Evolutionary conservation across 2,888 invertebrate genomes (phyloP).

Genomic region (Thereva nobilitata): DNA sequence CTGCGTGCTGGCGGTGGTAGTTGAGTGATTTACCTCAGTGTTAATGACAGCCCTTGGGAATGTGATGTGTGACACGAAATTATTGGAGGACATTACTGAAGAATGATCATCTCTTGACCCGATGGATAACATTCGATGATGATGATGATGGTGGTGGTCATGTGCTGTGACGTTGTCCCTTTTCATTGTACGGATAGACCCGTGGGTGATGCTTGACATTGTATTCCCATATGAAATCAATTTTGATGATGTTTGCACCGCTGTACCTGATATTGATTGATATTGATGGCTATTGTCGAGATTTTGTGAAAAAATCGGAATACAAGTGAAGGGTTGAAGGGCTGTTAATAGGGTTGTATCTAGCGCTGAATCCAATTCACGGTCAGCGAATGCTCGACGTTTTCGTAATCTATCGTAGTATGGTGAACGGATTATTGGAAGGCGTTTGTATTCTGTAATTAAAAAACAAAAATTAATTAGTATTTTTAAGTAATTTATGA

Average conservation of each 20-base stretch:
- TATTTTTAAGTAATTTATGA: too few relatives aligned
- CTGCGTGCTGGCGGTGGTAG: background rate
- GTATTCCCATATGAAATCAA: too few relatives aligned
- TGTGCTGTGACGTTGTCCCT: too few relatives aligned
- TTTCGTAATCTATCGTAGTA: conserved; percentile 59
- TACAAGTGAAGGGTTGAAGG: conserved; percentile 7
- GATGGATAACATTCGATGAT: too few relatives aligned
- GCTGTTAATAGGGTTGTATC: conserved; percentile 49
- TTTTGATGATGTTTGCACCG: too few relatives aligned
- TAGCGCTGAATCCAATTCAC: conserved; percentile 57
- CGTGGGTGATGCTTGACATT: too few relatives aligned
- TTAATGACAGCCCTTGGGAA: background rate
- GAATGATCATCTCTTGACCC: too few relatives aligned
- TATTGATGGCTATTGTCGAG: background rate
- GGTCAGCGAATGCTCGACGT: conserved; percentile 59
- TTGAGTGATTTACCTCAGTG: background rate
- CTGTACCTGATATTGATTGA: background rate
- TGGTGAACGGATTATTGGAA: conserved; percentile 53
- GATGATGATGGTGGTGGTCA: too few relatives aligned
- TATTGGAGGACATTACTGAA: background rate
- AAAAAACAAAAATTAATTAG: conserved; percentile 34
- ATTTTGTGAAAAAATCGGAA: conserved; percentile 5
- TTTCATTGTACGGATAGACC: too few relatives aligned
- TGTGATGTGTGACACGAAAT: conserved; percentile 5
- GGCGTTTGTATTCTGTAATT: conserved; percentile 53